phyloP scores from a whole-genome alignment of 2,113 vertebrate species.

The Thymallus thymallus region DNA sequence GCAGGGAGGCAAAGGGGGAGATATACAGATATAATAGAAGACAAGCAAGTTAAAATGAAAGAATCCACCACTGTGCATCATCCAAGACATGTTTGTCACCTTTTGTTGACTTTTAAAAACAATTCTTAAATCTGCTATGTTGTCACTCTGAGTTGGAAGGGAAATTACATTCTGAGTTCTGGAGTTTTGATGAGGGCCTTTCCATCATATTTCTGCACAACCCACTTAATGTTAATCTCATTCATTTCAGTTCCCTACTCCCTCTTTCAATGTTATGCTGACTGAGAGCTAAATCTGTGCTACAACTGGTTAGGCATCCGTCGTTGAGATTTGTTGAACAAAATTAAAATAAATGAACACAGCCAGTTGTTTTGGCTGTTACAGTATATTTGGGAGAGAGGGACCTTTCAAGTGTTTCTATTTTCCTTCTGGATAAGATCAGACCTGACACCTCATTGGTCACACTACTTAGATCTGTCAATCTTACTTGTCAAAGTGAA shows the following conservation, averaged over 20 bases:
- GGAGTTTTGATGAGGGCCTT: constrained; percentile 46
- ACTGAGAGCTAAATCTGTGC: constrained; percentile 27
- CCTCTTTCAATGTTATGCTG: constrained; percentile 30
- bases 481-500: too few relatives aligned
- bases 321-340: too few relatives aligned
- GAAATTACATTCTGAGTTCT: constrained; percentile 37
- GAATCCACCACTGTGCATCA: background rate
- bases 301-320: constrained; percentile 29
- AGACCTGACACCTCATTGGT: too few relatives aligned
- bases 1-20: background rate
- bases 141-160: constrained; percentile 16
- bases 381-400: too few relatives aligned
- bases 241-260: constrained; percentile 13
- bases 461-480: too few relatives aligned
- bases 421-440: too few relatives aligned
- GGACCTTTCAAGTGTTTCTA: too few relatives aligned
- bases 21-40: constrained; percentile 16
- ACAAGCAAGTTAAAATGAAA: background rate
- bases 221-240: constrained; percentile 53
- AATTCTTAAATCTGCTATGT: background rate
- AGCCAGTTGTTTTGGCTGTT: too few relatives aligned
- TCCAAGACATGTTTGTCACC: background rate
- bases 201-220: constrained; percentile 47
- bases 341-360: too few relatives aligned
- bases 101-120: too few relatives aligned